A percentile compares a stretch with the other conserved stretches of the same genome.
phyloP scores from a whole-genome alignment of 2,888 invertebrate species.

The Caenorhabditis wallacei region DNA sequence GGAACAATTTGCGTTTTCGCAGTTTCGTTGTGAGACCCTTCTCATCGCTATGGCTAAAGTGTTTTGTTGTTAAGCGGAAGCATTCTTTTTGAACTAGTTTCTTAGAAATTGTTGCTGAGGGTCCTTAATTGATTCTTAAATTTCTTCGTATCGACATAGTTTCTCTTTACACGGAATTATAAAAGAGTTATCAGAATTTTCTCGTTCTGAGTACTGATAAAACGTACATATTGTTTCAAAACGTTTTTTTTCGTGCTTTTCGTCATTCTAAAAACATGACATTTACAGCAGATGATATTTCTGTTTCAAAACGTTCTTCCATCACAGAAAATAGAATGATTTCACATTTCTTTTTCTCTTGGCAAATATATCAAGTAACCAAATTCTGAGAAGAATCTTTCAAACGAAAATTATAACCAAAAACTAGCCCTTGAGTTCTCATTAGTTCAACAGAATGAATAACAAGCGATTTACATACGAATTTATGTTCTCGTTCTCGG shows the following conservation, averaged over 20 bases:
- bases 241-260: not conserved
- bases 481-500: not conserved
- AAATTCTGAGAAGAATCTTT: no score
- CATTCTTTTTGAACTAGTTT: not conserved
- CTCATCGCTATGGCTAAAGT: conserved; percentile 16
- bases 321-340: no score
- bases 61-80: conserved; percentile 18
- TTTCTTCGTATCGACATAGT: not conserved
- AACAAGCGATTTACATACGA: not conserved
- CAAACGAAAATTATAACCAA: no score
- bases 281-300: not conserved
- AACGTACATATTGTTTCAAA: not conserved
- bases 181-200: not conserved
- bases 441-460: not conserved
- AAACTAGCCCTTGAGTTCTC: not conserved
- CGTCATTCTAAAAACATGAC: not conserved
- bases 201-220: not conserved
- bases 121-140: not conserved
- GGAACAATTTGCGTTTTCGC: conserved; percentile 38
- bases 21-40: conserved; percentile 34
- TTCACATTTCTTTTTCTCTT: not conserved
- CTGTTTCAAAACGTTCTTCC: not conserved
- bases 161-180: not conserved
- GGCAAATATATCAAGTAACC: no score
- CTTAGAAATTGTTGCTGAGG: not conserved